Base-by-base conservation (phyloP, 2,888 invertebrate genomes). In the Dryobotodes eremita region DNA sequence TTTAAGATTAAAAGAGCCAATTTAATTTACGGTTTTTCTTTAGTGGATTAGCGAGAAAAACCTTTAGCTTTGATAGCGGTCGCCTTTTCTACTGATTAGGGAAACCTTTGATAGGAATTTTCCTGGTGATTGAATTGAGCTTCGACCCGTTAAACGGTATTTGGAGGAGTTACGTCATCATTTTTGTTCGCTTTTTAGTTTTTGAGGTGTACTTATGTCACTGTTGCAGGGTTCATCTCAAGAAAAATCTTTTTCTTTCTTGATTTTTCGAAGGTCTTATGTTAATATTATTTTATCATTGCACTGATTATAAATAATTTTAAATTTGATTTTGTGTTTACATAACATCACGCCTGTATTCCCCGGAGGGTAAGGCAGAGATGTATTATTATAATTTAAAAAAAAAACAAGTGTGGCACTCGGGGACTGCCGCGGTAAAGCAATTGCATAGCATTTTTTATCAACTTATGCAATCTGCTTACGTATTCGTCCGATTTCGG, bases 21-120 rank as follows among this genome's bases (percentile, higher is more conserved):
- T 80, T 84, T 42, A 71, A 75, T 85, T 82, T 77, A 88, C 82
- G 65, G 71, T 26, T 86, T 83, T 81, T 76, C 72, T 68, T 71
- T 55, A 79, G 15, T 57, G n/a, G 23, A 50, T 48, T 75, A n/a
- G 61, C 36, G 11, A 42, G 74, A 75, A 75, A 75, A 59, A 46
- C 23, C 26, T 23, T 73, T 70, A 15, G 26, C 2, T 62, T 61
- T 53, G 23, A 61, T 46, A 66, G 23, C 20, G 36, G 20, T 59
- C 15, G 6, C 20, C 57, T 20, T 78, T 65, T 36, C 15, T 53
- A n/a, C 26, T 57, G 7, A 62, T 53, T 36, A 62, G 48, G n/a
- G 15, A 20, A 5, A 36, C 11, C 2, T 1, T 61, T 42, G 2
- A 26, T 36, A 15, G 11, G 4, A 50, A 17, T 23, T 17, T 66